Evolutionary conservation across 1,140 invertebrate species (phyloP).

Genomic region (Drosophila triauraria): DNA sequence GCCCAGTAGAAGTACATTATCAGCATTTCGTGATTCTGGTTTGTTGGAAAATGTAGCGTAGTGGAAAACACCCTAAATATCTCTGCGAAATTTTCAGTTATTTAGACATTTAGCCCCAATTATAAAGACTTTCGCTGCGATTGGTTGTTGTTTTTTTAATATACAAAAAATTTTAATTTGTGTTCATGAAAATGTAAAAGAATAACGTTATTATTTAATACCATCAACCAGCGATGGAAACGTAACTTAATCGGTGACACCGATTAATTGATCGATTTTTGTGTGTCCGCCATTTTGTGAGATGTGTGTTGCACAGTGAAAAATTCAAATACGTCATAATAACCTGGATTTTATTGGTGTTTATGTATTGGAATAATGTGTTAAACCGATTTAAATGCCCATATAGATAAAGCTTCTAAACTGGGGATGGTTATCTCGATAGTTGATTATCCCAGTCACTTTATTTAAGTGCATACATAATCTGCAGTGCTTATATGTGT

Average conservation of each 20-base stretch:
- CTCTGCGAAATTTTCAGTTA: no score
- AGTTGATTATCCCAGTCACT: background rate
- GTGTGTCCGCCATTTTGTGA: conserved; percentile 36
- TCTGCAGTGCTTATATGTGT: conserved; percentile 12
- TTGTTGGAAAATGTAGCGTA: no score
- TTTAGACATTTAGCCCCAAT: no score
- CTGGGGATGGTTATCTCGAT: background rate
- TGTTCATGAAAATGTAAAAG: background rate
- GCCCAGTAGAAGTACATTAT: no score
- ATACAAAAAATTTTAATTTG: background rate
- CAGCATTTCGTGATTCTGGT: no score
- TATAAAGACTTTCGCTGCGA: no score
- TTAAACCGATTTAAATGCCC: background rate
- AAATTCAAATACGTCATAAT: conserved; percentile 40
- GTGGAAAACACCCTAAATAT: no score
- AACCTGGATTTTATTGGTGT: conserved; percentile 7
- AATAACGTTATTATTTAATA: background rate
- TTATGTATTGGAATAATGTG: background rate
- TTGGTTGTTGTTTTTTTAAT: no score
- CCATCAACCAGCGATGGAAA: background rate
- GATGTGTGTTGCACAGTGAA: conserved; percentile 36
- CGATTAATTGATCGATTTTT: conserved; percentile 26
- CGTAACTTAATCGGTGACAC: background rate
- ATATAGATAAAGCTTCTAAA: background rate
- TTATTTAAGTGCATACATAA: background rate